A percentile compares a stretch with the other conserved stretches of the same genome.
Evolutionary conservation across 2,113 vertebrate genomes (phyloP).

Genomic region (Cathartes aura): DNA sequence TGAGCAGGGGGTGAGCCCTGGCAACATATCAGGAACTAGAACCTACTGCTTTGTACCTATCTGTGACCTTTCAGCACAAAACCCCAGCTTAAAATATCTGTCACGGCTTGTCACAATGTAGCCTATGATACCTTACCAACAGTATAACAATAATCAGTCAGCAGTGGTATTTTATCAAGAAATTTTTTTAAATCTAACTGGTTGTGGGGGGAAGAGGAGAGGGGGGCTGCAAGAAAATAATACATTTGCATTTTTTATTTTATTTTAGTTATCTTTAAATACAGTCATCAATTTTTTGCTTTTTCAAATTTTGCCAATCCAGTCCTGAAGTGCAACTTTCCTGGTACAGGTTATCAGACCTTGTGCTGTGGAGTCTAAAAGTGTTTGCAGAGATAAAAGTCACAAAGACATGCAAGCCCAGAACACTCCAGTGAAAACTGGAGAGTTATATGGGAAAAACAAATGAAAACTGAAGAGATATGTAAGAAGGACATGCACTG

Average conservation of each 20-base stretch:
- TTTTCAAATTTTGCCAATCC: neutral
- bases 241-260: neutral
- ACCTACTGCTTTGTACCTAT: neutral
- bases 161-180: neutral
- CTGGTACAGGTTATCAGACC: neutral
- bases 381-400: neutral
- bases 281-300: neutral
- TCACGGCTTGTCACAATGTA: neutral
- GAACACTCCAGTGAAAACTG: neutral
- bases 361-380: neutral
- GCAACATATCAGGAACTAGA: neutral
- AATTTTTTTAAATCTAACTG: neutral
- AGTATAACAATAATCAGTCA: neutral
- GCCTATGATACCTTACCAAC: neutral
- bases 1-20: neutral
- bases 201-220: neutral
- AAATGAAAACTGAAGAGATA: neutral
- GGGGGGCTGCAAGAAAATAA: neutral
- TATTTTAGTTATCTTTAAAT: neutral
- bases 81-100: neutral
- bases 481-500: neutral
- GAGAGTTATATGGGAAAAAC: neutral
- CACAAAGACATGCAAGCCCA: neutral
- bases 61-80: neutral
- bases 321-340: neutral